A percentile compares a stretch with the other conserved stretches of the same genome.
phyloP scores from a whole-genome alignment of 2,113 vertebrate species.

The Tragelaphus strepsiceros region DNA sequence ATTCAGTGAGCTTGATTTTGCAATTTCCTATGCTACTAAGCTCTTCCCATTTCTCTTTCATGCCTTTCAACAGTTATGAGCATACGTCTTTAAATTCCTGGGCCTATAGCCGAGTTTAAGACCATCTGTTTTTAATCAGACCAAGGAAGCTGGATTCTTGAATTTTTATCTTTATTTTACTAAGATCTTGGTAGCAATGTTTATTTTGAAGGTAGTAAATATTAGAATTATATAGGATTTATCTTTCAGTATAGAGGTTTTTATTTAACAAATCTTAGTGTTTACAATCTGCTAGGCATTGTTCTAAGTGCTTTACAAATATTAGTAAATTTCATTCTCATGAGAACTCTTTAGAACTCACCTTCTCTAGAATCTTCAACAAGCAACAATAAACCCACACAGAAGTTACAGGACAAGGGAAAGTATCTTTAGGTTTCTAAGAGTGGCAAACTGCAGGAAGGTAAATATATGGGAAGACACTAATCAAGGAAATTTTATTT shows the following conservation, averaged over 20 bases:
- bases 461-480: not conserved
- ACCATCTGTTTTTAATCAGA: not conserved
- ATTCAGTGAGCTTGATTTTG: not conserved
- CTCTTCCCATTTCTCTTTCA: not conserved
- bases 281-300: not conserved
- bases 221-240: not conserved
- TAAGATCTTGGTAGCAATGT: not conserved
- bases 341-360: not conserved
- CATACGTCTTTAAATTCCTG: not conserved
- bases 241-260: not conserved
- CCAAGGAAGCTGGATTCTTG: not conserved
- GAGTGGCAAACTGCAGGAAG: not conserved
- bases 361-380: not conserved
- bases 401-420: not conserved
- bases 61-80: not conserved
- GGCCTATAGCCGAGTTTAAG: not conserved
- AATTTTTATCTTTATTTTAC: not conserved
- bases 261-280: not conserved
- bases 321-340: not conserved
- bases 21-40: not conserved
- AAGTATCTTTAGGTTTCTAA: not conserved
- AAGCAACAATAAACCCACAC: not conserved
- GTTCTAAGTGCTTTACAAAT: not conserved
- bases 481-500: not conserved
- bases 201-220: not conserved